phyloP scores from a whole-genome alignment of 1,140 invertebrate genomes.

The Polypedilum pembai region DNA sequence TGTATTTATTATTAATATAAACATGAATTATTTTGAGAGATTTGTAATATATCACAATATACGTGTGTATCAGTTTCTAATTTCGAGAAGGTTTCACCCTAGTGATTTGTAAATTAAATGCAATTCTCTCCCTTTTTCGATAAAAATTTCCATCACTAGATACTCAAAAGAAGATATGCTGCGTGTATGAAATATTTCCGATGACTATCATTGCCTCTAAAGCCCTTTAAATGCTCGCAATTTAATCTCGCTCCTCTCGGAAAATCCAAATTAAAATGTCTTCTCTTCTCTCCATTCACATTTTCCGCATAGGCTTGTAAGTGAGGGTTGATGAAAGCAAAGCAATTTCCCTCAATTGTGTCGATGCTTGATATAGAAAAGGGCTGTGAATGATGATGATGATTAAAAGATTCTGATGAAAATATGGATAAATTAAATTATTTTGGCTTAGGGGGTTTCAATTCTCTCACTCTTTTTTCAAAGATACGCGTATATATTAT shows the following conservation, averaged over 20 bases:
- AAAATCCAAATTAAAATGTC: slow-evolving; percentile 25
- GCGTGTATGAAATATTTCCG: neutral
- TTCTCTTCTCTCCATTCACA: neutral
- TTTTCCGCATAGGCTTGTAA: no score
- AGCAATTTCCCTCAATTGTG: neutral
- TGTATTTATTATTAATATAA: neutral
- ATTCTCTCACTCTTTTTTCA: neutral
- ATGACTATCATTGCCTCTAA: neutral
- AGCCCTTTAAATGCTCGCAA: slow-evolving; percentile 18
- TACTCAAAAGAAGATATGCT: no score
- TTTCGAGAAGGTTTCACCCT: neutral
- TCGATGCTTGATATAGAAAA: neutral
- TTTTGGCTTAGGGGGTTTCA: neutral
- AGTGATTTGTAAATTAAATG: neutral
- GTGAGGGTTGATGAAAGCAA: neutral
- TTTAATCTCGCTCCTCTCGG: slow-evolving; percentile 2
- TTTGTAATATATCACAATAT: neutral
- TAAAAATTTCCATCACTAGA: no score
- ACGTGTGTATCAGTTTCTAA: neutral
- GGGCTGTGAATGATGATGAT: neutral
- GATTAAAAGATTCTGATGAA: slow-evolving; percentile 6
- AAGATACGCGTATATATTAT: neutral
- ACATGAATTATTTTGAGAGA: slow-evolving; percentile 5
- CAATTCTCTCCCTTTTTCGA: neutral
- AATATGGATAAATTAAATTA: neutral